phyloP scores from a whole-genome alignment of 2,888 invertebrate genomes.

The Agrotis segetum region DNA sequence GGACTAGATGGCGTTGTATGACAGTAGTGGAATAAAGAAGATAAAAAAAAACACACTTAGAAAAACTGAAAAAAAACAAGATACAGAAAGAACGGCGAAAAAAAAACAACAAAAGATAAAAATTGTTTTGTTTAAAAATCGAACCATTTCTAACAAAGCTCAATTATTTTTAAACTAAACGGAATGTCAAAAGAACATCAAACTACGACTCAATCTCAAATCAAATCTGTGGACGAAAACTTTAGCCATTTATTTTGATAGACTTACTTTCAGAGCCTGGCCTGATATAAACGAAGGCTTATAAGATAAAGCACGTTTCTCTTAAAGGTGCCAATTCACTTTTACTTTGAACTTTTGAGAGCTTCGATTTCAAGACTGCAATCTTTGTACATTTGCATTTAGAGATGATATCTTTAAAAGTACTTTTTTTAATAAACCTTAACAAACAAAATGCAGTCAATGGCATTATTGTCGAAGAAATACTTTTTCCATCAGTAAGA shows the following conservation, averaged over 20 bases:
- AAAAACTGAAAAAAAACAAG: not conserved
- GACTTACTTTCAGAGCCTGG: slow-evolving; percentile 8
- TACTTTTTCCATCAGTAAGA: too few relatives aligned
- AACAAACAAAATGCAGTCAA: not conserved
- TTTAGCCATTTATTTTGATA: slow-evolving; percentile 24
- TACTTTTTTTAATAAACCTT: not conserved
- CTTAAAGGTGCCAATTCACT: slow-evolving; percentile 40
- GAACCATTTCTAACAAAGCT: not conserved
- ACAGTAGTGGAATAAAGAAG: too few relatives aligned
- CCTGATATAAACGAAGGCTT: slow-evolving; percentile 14
- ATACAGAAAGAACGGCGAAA: too few relatives aligned
- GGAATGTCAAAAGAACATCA: not conserved
- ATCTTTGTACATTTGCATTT: slow-evolving; percentile 38
- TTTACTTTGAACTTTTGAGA: slow-evolving; percentile 52
- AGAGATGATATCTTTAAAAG: slow-evolving; percentile 14
- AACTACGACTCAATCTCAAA: slow-evolving; percentile 21
- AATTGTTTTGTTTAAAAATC: not conserved
- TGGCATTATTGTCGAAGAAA: too few relatives aligned
- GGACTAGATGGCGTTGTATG: too few relatives aligned
- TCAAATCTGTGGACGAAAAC: slow-evolving; percentile 37
- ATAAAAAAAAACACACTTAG: too few relatives aligned
- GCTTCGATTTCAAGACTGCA: slow-evolving; percentile 43
- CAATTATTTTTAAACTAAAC: not conserved
- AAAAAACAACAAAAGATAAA: not conserved
- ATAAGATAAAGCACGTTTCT: slow-evolving; percentile 47